Evolutionary conservation across 2,888 invertebrate species (phyloP).

Genomic region (Dolomedes plantarius): DNA sequence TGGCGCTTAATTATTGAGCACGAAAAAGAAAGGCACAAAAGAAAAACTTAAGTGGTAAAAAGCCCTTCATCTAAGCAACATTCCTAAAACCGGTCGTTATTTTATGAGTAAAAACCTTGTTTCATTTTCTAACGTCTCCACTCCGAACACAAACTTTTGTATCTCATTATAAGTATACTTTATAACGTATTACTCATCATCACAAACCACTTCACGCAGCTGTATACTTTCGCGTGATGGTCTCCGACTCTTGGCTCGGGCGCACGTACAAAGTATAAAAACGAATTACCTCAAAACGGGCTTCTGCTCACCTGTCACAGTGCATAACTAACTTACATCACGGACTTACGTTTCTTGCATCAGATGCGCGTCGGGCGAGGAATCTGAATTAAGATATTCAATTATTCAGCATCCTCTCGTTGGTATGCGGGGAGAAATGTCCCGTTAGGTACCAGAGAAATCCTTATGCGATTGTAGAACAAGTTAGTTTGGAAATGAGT

Average conservation of each 20-base stretch:
- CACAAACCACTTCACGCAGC: background rate
- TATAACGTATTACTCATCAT: background rate
- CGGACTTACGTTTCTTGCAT: conserved; percentile 47
- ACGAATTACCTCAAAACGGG: conserved; percentile 39
- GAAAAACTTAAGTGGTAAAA: no score
- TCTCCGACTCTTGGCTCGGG: background rate
- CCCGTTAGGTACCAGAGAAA: no score
- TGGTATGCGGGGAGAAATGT: background rate
- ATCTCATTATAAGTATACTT: background rate
- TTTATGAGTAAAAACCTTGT: no score
- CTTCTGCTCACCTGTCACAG: conserved; percentile 14
- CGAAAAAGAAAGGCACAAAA: no score
- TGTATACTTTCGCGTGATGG: background rate
- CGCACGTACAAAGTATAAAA: conserved; percentile 40
- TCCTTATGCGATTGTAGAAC: background rate
- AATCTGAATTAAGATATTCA: conserved; percentile 23
- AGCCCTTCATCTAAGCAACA: no score
- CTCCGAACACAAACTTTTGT: background rate
- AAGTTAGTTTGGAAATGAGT: background rate
- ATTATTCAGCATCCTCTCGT: background rate
- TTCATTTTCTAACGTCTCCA: no score
- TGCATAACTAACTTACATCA: conserved; percentile 64
- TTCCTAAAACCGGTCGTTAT: no score
- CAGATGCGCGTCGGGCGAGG: conserved; percentile 1
- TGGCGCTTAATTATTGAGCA: no score